Evolutionary conservation across 30 jellyfish, hydroid and myxozoan species (phyloP).

Genomic region (Mastigias papua): DNA sequence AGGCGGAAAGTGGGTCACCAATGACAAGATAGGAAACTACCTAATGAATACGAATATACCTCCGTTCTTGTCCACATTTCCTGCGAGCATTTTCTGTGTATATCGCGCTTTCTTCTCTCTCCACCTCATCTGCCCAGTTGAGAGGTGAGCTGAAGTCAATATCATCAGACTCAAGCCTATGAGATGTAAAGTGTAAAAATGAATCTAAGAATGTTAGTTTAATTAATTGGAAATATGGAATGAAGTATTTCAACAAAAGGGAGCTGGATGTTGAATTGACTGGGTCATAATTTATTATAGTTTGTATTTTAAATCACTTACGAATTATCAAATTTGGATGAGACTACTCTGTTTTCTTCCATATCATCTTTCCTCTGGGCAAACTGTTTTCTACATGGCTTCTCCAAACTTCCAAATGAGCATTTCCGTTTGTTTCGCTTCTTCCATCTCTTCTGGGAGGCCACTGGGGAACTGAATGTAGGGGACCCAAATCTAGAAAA

Average conservation of each 20-base stretch:
- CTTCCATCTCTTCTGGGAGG: slow-evolving; percentile 64
- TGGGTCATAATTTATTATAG: too few relatives aligned
- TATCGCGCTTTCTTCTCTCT: slow-evolving; percentile 28
- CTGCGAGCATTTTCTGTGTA: slow-evolving; percentile 43
- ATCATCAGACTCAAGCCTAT: slow-evolving; percentile 38
- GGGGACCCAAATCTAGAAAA: slow-evolving; percentile 24
- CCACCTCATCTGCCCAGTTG: slow-evolving; percentile 74
- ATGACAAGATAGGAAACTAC: too few relatives aligned
- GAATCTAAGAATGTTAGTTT: too few relatives aligned
- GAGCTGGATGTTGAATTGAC: too few relatives aligned
- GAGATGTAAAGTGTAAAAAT: neutral
- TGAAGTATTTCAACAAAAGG: too few relatives aligned
- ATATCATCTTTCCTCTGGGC: neutral
- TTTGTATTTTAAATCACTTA: neutral
- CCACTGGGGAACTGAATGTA: slow-evolving; percentile 51
- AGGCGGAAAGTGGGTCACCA: too few relatives aligned
- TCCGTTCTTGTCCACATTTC: neutral
- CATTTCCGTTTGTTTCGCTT: slow-evolving; percentile 50
- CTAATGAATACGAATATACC: neutral
- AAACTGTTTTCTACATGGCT: slow-evolving; percentile 44
- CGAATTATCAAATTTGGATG: slow-evolving; percentile 20
- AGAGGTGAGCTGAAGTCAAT: slow-evolving; percentile 49
- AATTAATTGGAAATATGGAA: too few relatives aligned
- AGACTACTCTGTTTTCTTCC: slow-evolving; percentile 18
- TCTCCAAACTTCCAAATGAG: slow-evolving; percentile 63